phyloP scores from a whole-genome alignment of 2,113 vertebrate genomes.

The Calonectris borealis region DNA sequence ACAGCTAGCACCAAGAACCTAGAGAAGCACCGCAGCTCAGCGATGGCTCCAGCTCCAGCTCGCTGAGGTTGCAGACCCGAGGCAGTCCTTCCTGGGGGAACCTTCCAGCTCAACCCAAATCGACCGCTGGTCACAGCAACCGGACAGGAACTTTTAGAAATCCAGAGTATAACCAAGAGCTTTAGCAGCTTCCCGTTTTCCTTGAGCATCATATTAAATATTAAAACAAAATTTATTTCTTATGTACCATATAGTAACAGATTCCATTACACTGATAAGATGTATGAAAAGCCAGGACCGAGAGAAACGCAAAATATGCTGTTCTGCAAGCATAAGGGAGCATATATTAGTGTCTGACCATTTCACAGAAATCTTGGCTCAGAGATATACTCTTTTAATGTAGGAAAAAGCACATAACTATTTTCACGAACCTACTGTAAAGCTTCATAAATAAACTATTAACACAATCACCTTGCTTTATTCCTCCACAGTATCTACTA shows the following conservation, averaged over 20 bases:
- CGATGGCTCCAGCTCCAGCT: rapidly evolving
- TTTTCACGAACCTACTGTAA: neutral
- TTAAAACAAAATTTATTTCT: neutral
- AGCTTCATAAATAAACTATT: constrained; percentile 1
- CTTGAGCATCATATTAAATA: neutral
- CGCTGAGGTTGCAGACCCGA: rapidly evolving
- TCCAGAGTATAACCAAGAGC: neutral
- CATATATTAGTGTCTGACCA: neutral
- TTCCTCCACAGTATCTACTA: neutral
- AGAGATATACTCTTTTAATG: neutral
- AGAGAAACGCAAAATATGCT: neutral
- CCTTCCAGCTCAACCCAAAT: neutral
- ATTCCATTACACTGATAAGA: neutral
- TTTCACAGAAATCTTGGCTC: neutral
- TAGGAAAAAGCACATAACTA: neutral
- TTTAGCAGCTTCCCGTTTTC: neutral
- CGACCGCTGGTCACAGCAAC: rapidly evolving
- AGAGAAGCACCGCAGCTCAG: neutral
- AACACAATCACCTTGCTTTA: neutral
- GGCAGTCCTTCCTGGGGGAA: neutral
- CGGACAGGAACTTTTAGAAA: rapidly evolving
- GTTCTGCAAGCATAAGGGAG: neutral
- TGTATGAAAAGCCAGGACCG: neutral
- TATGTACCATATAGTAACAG: neutral
- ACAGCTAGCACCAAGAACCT: neutral